phyloP scores from a whole-genome alignment of 64 coral and sea anemone genomes.

The Pocillopora damicornis region DNA sequence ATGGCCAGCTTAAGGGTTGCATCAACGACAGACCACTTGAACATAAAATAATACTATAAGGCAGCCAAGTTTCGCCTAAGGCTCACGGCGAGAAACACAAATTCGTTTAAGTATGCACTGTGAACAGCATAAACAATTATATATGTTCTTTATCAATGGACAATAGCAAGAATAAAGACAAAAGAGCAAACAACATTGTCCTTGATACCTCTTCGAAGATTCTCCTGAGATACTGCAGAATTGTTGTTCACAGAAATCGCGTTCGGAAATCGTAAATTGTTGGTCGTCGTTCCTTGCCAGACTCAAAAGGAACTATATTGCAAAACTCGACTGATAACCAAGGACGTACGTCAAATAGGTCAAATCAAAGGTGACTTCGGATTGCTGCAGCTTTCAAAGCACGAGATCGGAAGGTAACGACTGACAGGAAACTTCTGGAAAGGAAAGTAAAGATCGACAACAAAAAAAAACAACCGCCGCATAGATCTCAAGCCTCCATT shows the following conservation, averaged over 20 bases:
- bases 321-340: not conserved
- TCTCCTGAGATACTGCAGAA: not conserved
- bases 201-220: not conserved
- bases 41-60: not conserved
- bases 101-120: not conserved
- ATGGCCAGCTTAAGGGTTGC: not conserved
- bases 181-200: not conserved
- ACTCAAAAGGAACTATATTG: not conserved
- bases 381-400: not conserved
- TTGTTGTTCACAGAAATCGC: not conserved
- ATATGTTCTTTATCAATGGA: conserved; percentile 4
- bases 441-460: not conserved
- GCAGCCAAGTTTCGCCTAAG: not conserved
- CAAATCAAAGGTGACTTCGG: not conserved
- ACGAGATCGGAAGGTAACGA: not conserved
- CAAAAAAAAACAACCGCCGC: not conserved
- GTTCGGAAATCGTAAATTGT: too few relatives aligned
- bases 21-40: not conserved
- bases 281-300: not conserved
- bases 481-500: not conserved
- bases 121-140: conserved; percentile 10
- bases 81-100: not conserved
- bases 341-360: not conserved
- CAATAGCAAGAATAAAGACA: conserved; percentile 4
- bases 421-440: not conserved